Base-by-base conservation (phyloP, 2,113 vertebrate species). In the Urocolius indicus region DNA sequence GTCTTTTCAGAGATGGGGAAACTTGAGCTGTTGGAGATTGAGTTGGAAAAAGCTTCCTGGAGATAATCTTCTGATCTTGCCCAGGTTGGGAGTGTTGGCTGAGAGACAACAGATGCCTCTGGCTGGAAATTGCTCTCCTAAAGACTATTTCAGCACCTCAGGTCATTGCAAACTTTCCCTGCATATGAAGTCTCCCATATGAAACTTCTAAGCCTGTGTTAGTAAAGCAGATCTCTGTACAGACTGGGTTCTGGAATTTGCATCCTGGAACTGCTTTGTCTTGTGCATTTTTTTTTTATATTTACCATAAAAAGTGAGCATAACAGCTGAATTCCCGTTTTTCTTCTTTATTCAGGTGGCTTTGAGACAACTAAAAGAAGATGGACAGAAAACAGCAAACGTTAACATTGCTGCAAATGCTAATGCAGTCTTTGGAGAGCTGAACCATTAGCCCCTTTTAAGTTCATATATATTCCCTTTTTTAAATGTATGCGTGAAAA, bases 21-120 rank as follows among this genome's bases (percentile, higher is more conserved):
- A 73, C 45, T 83, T 85, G 58, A 76, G 45, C 54, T 76, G 10
- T 67, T 45, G 61, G 41, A 84, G 10, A 13, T 77, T 66, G 61
- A 38, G 45, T 48, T 84, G 86, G 20, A 75, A 21, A 81, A 94
- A 94, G 3, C 8, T 68, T 78, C 43, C 61, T 46, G 49, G 66
- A 94, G 87, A 90, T 89, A 91, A 92, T 89, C n/a, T 92, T 81
- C 48, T 69, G 45, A 76, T 95, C 27, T 75, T 84, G 49, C 13
- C 11, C 2, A 19, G 52, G 19, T 17, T 82, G 46, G 22, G n/a
- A 38, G 19, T 82, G 32, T 36, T 91, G 54, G 17, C 10, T 83
- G 78, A 77, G 72, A 84, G 55, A 83, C 1, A 51, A 32, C 74
- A 79, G 36, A 73, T 73, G 30, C 30, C 43, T 95, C 58, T 87